Percentiles rank a stretch among this genome's conserved stretches.
These are phyloP conservation scores for Danaus melanippus DNA, from an alignment of 1,140 invertebrate genomes.

Conservation along the genomic window DNA sequence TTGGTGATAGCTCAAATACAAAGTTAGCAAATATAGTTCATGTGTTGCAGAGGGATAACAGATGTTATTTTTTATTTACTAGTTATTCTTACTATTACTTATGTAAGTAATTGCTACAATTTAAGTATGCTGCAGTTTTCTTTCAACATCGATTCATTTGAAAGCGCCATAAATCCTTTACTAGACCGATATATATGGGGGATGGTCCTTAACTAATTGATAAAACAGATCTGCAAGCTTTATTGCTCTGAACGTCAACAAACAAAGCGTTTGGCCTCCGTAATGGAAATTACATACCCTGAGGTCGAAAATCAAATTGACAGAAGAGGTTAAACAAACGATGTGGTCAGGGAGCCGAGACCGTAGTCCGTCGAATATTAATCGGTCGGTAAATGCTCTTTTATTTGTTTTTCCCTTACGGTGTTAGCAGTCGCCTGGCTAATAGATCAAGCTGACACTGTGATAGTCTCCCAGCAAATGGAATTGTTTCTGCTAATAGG, in stretches of 20 bases:
- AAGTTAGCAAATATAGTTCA: conserved; percentile 5
- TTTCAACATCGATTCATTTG: too few relatives aligned
- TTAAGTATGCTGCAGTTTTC: too few relatives aligned
- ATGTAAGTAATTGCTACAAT: too few relatives aligned
- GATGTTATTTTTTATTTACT: background rate
- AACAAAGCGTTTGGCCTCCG: conserved; percentile 57
- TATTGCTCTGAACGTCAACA: conserved; percentile 48
- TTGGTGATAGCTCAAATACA: conserved; percentile 8
- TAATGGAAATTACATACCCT: conserved; percentile 69
- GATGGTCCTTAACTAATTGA: conserved; percentile 16
- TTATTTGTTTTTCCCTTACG: conserved; percentile 64
- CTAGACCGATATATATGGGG: background rate
- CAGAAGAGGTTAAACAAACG: conserved; percentile 71
- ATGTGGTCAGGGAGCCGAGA: conserved; percentile 58
- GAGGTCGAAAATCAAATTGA: conserved; percentile 70
- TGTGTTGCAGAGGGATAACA: background rate
- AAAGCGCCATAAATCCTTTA: too few relatives aligned
- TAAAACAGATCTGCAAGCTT: conserved; percentile 26
- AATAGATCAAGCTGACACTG: conserved; percentile 31
- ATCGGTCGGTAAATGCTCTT: conserved; percentile 67
- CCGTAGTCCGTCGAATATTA: conserved; percentile 66
- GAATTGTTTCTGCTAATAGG: conserved; percentile 5
- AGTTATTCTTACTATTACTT: too few relatives aligned
- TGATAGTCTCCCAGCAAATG: conserved; percentile 16
- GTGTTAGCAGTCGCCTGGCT: conserved; percentile 29